Evolutionary conservation across 2,797 vertebrate genomes (phyloP).

Genomic region (Coracias cyanogaster): DNA sequence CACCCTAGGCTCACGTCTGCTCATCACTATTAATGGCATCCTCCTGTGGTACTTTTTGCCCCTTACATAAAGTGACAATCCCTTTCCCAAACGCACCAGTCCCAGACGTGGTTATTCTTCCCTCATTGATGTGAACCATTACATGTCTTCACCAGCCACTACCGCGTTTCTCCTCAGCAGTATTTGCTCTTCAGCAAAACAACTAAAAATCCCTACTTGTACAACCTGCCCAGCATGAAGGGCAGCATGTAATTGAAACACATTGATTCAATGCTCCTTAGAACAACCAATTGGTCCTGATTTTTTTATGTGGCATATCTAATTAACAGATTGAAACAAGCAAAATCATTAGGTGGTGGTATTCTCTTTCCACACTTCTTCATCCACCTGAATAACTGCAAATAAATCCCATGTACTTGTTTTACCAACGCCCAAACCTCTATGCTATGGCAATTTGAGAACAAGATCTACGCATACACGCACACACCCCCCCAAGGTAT

Average conservation of each 20-base stretch:
- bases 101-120: rapidly evolving
- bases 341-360: not conserved
- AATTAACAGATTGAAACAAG: not conserved
- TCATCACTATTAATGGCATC: not conserved
- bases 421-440: not conserved
- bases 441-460: not conserved
- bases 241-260: not conserved
- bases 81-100: not conserved
- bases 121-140: not conserved
- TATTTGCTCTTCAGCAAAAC: not conserved
- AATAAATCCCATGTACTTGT: not conserved
- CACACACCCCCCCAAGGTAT: not conserved
- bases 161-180: not conserved
- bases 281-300: not conserved
- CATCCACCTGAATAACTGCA: not conserved
- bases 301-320: not conserved
- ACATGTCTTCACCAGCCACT: not conserved
- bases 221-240: not conserved
- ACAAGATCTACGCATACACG: not conserved
- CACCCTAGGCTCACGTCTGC: not conserved
- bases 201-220: not conserved
- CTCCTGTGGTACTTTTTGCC: not conserved
- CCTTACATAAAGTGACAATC: not conserved
- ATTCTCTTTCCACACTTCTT: not conserved
- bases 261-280: rapidly evolving